phyloP scores from a whole-genome alignment of 2,113 vertebrate species.

The Nicator chloris region DNA sequence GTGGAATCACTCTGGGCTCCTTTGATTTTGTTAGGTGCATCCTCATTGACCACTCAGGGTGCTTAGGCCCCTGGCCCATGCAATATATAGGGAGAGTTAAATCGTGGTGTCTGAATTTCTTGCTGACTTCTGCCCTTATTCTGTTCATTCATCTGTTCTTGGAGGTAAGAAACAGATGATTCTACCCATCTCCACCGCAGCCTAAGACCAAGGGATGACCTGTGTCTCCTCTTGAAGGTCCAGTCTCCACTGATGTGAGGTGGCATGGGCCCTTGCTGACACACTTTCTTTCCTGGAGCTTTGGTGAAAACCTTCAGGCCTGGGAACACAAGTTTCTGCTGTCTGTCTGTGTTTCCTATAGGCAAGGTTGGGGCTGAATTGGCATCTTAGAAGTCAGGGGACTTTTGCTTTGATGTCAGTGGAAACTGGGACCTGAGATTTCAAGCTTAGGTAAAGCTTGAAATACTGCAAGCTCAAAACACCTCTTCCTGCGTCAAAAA shows the following conservation, averaged over 20 bases:
- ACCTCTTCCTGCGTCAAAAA: background rate
- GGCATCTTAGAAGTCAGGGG: background rate
- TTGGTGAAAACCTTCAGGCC: background rate
- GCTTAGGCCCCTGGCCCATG: rapidly evolving
- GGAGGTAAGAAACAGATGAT: background rate
- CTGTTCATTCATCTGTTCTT: background rate
- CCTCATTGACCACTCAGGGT: background rate
- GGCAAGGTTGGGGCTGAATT: background rate
- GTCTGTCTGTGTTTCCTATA: background rate
- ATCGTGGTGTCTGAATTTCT: background rate
- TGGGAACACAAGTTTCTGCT: background rate
- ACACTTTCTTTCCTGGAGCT: background rate
- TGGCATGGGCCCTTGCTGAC: background rate
- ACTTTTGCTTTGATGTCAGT: background rate
- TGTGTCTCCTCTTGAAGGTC: background rate
- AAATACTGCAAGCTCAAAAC: background rate
- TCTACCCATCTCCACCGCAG: background rate
- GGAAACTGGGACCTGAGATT: background rate
- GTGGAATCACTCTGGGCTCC: background rate
- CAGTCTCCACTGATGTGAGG: background rate
- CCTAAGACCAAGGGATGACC: background rate
- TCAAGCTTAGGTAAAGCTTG: background rate
- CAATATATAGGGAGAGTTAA: background rate
- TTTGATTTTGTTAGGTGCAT: background rate
- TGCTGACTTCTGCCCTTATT: background rate